Conservation (phyloP, 64 coral and sea anemone genomes). For the Montipora foliosa region DNA sequence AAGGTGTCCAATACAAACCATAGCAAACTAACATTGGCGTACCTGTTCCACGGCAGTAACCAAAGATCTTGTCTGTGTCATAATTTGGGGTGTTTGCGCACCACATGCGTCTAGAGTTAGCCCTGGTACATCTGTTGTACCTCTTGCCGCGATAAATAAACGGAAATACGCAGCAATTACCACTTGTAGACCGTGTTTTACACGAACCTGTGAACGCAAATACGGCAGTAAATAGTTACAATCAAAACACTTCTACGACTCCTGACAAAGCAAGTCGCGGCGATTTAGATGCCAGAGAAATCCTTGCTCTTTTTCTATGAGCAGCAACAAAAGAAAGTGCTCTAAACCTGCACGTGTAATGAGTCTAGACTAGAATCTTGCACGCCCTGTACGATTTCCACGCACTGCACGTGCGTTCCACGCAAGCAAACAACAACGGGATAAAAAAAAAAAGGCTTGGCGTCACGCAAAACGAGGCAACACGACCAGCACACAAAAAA, state of each 20-base stretch:
- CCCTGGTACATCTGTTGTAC: slow-evolving; percentile 16
- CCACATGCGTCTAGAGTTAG: slow-evolving; percentile 9
- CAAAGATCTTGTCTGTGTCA: slow-evolving; percentile 16
- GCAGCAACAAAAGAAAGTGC: too few species aligned
- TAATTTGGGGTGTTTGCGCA: slow-evolving; percentile 29
- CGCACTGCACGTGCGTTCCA: too few species aligned
- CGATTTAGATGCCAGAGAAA: too few species aligned
- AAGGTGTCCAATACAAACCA: not conserved
- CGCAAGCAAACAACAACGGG: too few species aligned
- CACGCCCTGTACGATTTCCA: too few species aligned
- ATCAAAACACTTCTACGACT: not conserved
- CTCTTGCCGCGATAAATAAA: slow-evolving; percentile 29
- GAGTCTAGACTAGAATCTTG: too few species aligned
- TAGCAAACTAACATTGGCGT: not conserved
- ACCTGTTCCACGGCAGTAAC: slow-evolving; percentile 21
- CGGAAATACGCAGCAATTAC: slow-evolving; percentile 19
- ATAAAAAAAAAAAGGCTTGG: too few species aligned
- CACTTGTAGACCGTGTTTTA: not conserved
- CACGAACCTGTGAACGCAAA: not conserved
- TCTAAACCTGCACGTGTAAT: too few species aligned
- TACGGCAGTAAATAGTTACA: not conserved
- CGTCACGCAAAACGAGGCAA: too few species aligned
- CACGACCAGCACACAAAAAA: too few species aligned
- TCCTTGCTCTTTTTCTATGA: too few species aligned
- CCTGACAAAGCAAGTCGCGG: too few species aligned